These are phyloP conservation scores for Atrichornis clamosus DNA, from an alignment of 2,113 vertebrate species.

Conservation along the genomic window DNA sequence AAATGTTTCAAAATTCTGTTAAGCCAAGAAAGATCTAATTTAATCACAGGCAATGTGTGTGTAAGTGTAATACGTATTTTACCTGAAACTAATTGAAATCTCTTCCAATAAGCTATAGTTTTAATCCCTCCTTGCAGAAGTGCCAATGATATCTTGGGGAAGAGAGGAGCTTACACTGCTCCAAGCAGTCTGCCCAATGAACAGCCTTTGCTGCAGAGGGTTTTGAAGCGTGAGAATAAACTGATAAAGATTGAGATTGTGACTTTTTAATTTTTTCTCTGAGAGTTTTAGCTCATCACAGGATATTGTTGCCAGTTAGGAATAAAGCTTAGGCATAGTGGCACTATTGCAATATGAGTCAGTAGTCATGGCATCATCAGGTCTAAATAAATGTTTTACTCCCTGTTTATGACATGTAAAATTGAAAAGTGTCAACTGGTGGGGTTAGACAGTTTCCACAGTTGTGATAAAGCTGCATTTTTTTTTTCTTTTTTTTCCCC, in stretches of 20 bases:
- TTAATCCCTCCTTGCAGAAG: neutral
- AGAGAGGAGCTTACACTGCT: neutral
- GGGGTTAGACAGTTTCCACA: neutral
- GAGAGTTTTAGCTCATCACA: neutral
- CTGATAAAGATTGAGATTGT: neutral
- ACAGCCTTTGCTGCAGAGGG: neutral
- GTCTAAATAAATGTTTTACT: neutral
- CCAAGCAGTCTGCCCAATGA: neutral
- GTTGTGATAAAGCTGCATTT: neutral
- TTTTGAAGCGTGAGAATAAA: neutral
- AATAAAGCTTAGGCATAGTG: neutral
- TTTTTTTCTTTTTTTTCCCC: no score
- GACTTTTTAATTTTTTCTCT: neutral
- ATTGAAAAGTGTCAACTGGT: neutral
- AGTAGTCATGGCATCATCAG: neutral
- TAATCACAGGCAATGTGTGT: neutral
- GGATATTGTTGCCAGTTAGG: neutral
- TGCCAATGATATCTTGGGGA: neutral
- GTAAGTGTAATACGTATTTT: neutral
- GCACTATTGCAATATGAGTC: neutral
- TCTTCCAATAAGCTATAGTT: neutral
- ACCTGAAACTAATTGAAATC: neutral
- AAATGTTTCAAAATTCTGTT: neutral
- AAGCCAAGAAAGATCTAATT: neutral
- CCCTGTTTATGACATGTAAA: neutral